phyloP scores from a whole-genome alignment of 2,113 vertebrate genomes.

The Trichomycterus rosablanca region DNA sequence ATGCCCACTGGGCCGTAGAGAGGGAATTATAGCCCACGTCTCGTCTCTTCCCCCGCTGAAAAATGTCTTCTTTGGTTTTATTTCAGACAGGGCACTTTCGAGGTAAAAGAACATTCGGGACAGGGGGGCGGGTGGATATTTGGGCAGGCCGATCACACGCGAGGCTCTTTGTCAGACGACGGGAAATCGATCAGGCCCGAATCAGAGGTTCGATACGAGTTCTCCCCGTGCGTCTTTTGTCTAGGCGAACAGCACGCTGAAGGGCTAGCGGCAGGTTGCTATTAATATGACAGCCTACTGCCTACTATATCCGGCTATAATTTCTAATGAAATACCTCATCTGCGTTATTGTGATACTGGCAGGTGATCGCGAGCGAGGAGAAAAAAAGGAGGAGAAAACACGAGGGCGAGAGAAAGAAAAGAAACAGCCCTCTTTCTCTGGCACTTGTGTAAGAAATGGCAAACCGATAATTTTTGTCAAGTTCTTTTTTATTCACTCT shows the following conservation, averaged over 20 bases:
- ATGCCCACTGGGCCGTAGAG: conserved; percentile 82
- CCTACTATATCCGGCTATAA: conserved; percentile 86
- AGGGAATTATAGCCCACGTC: conserved; percentile 81
- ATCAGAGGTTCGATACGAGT: conserved; percentile 86
- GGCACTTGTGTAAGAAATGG: conserved; percentile 95
- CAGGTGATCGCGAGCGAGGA: conserved; percentile 72
- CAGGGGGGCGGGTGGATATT: conserved; percentile 57
- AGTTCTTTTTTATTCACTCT: conserved; percentile 69
- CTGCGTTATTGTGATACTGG: conserved; percentile 96
- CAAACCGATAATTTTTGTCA: conserved; percentile 99
- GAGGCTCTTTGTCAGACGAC: conserved; percentile 85
- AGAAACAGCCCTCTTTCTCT: conserved; percentile 83
- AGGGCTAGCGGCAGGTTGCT: conserved; percentile 83
- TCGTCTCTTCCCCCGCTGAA: conserved; percentile 56
- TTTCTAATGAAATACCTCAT: conserved; percentile 95
- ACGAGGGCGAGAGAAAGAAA: conserved; percentile 50
- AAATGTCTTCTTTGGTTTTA: conserved; percentile 58
- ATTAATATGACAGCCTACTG: conserved; percentile 90
- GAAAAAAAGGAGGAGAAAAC: conserved; percentile 44
- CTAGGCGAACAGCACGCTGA: conserved; percentile 85
- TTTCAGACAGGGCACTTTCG: conserved; percentile 82
- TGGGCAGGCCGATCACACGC: conserved; percentile 81
- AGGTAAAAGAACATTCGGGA: conserved; percentile 47
- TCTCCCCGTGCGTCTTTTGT: conserved; percentile 78
- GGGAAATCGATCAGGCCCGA: conserved; percentile 91